Percentiles rank a stretch among this genome's conserved stretches.
Conservation (phyloP, 2,797 vertebrate species). For the Manis pentadactyla region DNA sequence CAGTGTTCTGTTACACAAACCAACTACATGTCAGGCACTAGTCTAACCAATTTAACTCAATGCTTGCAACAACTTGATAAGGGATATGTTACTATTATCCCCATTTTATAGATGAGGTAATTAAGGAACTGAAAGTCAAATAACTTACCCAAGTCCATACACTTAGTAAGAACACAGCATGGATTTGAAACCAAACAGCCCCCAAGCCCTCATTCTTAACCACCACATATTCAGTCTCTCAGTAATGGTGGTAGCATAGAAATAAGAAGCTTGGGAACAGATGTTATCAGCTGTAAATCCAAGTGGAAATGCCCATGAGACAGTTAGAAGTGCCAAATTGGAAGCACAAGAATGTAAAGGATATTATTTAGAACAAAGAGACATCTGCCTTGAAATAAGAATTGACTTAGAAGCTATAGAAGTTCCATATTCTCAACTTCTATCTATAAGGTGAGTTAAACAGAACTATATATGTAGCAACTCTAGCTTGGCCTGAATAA, state of each 20-base stretch:
- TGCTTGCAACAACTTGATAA: neutral
- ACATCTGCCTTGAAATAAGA: neutral
- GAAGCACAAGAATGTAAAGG: slow-evolving; percentile 15
- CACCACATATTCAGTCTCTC: neutral
- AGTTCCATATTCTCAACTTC: neutral
- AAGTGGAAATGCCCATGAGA: slow-evolving; percentile 14
- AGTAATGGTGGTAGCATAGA: neutral
- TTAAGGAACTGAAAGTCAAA: slow-evolving; percentile 28
- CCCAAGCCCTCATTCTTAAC: neutral
- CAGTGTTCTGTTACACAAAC: neutral
- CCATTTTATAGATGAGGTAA: neutral
- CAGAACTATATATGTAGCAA: neutral
- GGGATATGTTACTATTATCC: neutral
- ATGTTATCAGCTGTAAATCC: slow-evolving; percentile 1
- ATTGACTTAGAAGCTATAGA: neutral
- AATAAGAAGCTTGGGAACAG: neutral
- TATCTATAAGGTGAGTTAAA: neutral
- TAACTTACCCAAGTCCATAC: neutral
- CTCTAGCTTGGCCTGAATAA: neutral
- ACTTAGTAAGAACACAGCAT: neutral
- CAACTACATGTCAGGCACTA: neutral
- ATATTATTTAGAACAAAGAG: slow-evolving; percentile 12
- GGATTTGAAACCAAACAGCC: neutral
- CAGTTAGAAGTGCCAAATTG: neutral
- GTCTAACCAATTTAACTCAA: slow-evolving; percentile 3